A percentile compares a stretch with the other conserved stretches of the same genome.
Conservation (phyloP, 2,113 vertebrate species). For the Recurvirostra avosetta region DNA sequence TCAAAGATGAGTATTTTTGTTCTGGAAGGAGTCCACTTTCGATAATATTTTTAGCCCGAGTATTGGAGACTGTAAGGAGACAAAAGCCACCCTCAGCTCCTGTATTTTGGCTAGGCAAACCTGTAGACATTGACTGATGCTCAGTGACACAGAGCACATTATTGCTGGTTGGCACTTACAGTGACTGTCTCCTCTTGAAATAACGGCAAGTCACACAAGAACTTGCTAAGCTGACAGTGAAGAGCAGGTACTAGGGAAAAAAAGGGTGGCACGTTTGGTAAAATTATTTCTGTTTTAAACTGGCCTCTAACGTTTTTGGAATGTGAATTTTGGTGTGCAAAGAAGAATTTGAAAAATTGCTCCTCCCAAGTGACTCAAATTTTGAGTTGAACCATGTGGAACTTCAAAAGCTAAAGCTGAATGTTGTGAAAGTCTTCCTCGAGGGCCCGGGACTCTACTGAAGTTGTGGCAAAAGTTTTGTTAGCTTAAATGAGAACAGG, state of each 20-base stretch:
- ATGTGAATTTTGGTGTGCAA: background rate
- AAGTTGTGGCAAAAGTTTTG: background rate
- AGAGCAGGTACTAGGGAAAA: background rate
- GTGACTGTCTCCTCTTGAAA: background rate
- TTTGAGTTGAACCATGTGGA: background rate
- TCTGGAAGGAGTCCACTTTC: background rate
- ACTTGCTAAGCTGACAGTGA: background rate
- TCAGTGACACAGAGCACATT: background rate
- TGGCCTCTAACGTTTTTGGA: background rate
- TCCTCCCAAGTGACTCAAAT: background rate
- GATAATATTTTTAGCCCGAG: background rate
- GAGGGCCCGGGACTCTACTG: background rate
- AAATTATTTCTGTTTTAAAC: background rate
- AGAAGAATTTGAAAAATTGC: background rate
- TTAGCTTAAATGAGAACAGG: background rate
- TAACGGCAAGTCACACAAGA: background rate
- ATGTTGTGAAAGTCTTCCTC: background rate
- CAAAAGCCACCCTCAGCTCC: background rate
- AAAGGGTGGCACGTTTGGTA: background rate
- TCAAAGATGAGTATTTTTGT: background rate
- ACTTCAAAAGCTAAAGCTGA: constrained; percentile 10
- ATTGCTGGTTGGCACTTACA: background rate
- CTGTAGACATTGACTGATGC: background rate
- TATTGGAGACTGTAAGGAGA: background rate
- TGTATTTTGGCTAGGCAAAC: background rate